Base-by-base conservation (phyloP, 2,113 vertebrate species). In the Siniperca knerii region DNA sequence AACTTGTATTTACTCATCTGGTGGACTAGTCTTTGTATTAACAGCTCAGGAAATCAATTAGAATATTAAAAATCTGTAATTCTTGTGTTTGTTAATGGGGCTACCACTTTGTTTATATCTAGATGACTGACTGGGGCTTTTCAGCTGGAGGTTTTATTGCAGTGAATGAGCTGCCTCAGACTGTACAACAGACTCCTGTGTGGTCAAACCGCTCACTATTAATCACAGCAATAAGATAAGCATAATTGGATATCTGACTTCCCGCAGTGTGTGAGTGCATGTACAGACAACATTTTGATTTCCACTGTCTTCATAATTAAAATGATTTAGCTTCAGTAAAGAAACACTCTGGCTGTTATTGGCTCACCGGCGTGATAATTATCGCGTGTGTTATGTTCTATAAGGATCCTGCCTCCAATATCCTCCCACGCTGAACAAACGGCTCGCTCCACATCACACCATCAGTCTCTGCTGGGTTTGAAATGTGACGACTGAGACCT, bases 251-350 rank as follows among this genome's bases (percentile, higher is more conserved):
- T 91, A 89, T 87, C 83, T 90, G 89, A 88, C 85, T 72, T 88
- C 90, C 82, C 61, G 25, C 87, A 35, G 89, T 29, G 86, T 73
- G 82, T 15, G 65, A 82, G 76, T 61, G 75, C 89, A 81, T 87
- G 84, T 86, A 87, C 87, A 79, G 83, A 91, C 90, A 88, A 90
- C 89, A 84, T 87, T 92, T 93, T 88, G 92, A 92, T 94, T 94
- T 91, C 67, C 86, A 69, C 81, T 83, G 88, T 87, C 89, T 88
- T 86, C 73, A 70, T 88, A 90, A 91, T 92, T 86, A 92, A 92
- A 91, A 90, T 92, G 85, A 91, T 93, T 93, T 87, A 85, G 82
- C 79, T 73, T 84, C 76, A 79, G 87, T 87, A 81, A 73, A 87
- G 80, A 85, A 77, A 83, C 84, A 16, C 75, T 60, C 61, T 8